Percentiles rank a stretch among this genome's conserved stretches.
These are phyloP conservation scores for Oreochromis mossambicus DNA, from an alignment of 2,797 vertebrate species.

Conservation along the genomic window DNA sequence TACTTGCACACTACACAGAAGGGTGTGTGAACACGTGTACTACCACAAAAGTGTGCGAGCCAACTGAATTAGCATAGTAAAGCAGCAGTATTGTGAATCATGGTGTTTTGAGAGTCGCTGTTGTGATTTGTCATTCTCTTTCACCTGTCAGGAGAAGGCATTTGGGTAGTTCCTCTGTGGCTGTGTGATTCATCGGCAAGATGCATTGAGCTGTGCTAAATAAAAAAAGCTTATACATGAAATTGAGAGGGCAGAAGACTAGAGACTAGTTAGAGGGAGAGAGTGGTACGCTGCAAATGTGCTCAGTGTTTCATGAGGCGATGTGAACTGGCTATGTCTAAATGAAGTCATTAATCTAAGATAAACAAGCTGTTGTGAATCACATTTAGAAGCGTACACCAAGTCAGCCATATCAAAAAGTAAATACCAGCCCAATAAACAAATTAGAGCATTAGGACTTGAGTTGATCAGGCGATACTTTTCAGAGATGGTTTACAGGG, in stretches of 20 bases:
- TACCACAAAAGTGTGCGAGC: background rate
- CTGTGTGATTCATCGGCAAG: constrained; percentile 6
- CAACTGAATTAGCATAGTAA: background rate
- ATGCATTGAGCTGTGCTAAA: background rate
- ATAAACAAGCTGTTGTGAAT: constrained; percentile 26
- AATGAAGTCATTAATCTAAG: constrained; percentile 36
- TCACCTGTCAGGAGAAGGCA: constrained; percentile 23
- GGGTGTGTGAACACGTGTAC: background rate
- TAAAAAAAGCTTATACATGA: background rate
- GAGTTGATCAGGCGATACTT: background rate
- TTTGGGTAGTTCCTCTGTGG: background rate
- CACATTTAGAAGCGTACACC: background rate
- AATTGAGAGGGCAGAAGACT: background rate
- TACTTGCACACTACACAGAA: background rate
- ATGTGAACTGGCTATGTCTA: background rate
- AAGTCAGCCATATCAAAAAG: background rate
- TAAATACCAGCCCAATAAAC: background rate
- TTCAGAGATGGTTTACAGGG: background rate
- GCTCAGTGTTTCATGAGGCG: background rate
- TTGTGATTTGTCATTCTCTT: constrained; percentile 28
- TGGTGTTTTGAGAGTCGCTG: constrained; percentile 27
- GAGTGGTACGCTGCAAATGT: background rate
- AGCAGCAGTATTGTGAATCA: background rate
- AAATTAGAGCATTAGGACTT: background rate
- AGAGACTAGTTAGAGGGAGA: background rate